A percentile compares a stretch with the other conserved stretches of the same genome.
These are phyloP conservation scores for Scytalopus superciliaris DNA, from an alignment of 2,113 vertebrate species.

Conservation along the genomic window DNA sequence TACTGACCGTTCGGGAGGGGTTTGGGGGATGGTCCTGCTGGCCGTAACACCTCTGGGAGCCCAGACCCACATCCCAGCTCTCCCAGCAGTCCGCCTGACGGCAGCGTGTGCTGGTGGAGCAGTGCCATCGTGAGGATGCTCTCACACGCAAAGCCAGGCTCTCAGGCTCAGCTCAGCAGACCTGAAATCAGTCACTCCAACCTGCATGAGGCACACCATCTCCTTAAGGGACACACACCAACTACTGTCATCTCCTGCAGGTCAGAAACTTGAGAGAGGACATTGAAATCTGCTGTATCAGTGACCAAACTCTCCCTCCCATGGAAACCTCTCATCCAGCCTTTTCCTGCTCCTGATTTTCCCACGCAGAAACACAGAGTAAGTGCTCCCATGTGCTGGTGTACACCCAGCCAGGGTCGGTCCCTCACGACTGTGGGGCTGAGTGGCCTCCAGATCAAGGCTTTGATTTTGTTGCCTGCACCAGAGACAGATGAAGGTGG, in stretches of 20 bases:
- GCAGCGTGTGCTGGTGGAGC: not conserved
- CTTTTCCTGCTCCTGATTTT: not conserved
- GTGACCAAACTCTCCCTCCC: not conserved
- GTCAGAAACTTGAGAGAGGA: not conserved
- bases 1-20: not conserved
- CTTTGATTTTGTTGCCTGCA: not conserved
- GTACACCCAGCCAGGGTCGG: not conserved
- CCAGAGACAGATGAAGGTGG: not conserved
- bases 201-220: accelerated
- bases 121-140: slow-evolving; percentile 56
- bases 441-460: not conserved
- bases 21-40: not conserved
- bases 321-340: not conserved
- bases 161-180: not conserved
- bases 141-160: not conserved
- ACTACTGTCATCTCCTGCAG: not conserved
- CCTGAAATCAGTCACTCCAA: not conserved
- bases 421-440: not conserved
- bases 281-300: accelerated
- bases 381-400: not conserved
- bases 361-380: accelerated
- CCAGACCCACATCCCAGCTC: accelerated
- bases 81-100: not conserved
- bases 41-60: not conserved
- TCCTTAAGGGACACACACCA: accelerated